Evolutionary conservation across 2,113 vertebrate genomes (phyloP).

Genomic region (Fregetta grallaria): DNA sequence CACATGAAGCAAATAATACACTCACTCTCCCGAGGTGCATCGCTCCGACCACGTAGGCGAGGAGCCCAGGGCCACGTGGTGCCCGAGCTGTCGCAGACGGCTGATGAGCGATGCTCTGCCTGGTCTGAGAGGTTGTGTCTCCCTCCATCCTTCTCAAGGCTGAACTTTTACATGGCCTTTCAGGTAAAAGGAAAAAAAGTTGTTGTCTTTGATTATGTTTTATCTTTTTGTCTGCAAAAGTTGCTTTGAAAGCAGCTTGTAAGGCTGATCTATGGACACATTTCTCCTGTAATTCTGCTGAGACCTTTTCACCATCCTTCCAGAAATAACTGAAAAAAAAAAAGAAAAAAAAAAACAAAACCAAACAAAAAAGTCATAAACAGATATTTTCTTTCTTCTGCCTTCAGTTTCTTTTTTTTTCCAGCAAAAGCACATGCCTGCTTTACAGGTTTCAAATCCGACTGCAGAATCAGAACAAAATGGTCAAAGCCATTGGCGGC

Average conservation of each 20-base stretch:
- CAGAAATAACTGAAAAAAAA: background rate
- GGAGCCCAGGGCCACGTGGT: background rate
- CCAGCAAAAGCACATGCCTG: background rate
- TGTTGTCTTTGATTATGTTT: background rate
- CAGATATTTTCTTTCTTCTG: background rate
- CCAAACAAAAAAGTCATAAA: background rate
- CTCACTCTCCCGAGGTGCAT: fast-evolving
- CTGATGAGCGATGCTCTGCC: background rate
- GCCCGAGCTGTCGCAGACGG: background rate
- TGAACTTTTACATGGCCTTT: background rate
- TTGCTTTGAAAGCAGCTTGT: background rate
- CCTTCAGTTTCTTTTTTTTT: background rate
- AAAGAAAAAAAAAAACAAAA: fast-evolving
- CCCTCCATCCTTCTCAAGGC: background rate
- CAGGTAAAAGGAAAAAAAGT: background rate
- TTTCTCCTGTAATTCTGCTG: background rate
- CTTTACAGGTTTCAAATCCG: background rate
- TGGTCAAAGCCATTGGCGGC: background rate
- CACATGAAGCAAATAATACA: no score
- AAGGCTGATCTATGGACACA: background rate
- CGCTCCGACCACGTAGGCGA: fast-evolving
- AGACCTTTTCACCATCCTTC: slow-evolving; percentile 26
- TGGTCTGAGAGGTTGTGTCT: background rate
- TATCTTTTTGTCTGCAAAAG: background rate
- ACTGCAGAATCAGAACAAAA: background rate